Conservation (phyloP, 2,797 vertebrate species). For the Hippocampus kuda region DNA sequence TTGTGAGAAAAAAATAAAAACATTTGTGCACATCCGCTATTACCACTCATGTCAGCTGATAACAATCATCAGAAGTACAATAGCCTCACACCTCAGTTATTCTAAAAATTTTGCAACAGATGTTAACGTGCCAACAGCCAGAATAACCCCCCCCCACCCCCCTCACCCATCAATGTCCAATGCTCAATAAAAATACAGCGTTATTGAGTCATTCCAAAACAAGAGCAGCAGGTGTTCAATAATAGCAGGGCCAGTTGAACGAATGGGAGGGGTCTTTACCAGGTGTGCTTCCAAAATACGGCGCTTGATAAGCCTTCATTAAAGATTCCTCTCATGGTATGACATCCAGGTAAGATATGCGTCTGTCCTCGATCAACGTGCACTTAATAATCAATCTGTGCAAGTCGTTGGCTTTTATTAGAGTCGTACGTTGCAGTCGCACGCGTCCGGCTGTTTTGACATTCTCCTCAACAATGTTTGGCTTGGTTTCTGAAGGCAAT, state of each 20-base stretch:
- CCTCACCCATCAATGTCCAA: slow-evolving; percentile 56
- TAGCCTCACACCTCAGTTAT: slow-evolving; percentile 49
- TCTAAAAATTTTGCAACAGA: slow-evolving; percentile 51
- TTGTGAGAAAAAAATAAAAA: neutral
- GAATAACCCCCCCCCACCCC: slow-evolving; percentile 25
- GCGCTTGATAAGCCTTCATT: slow-evolving; percentile 66
- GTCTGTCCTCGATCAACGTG: slow-evolving; percentile 39
- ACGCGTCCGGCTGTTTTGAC: slow-evolving; percentile 22
- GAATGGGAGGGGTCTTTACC: slow-evolving; percentile 50
- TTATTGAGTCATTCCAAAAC: slow-evolving; percentile 57
- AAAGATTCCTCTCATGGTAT: slow-evolving; percentile 55
- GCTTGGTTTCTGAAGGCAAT: slow-evolving; percentile 24
- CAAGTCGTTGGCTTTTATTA: slow-evolving; percentile 45
- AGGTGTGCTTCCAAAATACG: slow-evolving; percentile 64
- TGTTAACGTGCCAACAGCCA: slow-evolving; percentile 50
- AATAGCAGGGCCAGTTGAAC: slow-evolving; percentile 49
- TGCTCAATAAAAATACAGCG: slow-evolving; percentile 53
- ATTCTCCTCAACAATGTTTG: slow-evolving; percentile 39
- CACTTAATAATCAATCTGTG: slow-evolving; percentile 43
- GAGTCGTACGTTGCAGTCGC: slow-evolving; percentile 21
- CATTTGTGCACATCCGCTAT: neutral
- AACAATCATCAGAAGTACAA: slow-evolving; percentile 57
- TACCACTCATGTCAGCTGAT: slow-evolving; percentile 19
- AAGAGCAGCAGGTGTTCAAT: slow-evolving; percentile 60
- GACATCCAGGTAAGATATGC: slow-evolving; percentile 38